Conservation (phyloP, 2,113 vertebrate species). For the Lasiurus cinereus region DNA sequence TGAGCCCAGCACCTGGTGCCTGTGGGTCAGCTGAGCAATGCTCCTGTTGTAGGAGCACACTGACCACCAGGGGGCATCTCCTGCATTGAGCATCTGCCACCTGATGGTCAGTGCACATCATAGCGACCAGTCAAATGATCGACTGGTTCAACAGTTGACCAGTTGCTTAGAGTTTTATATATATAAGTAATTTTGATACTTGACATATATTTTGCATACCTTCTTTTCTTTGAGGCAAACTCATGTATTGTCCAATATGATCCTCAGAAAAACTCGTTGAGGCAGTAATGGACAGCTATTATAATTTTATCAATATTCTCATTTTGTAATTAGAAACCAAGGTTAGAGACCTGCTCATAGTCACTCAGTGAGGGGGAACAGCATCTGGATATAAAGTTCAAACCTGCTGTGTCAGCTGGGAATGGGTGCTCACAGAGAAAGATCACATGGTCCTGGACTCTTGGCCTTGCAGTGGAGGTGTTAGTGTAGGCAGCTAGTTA, state of each 20-base stretch:
- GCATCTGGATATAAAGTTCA: not conserved
- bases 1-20: too few species aligned
- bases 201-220: not conserved
- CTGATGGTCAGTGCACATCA: too few species aligned
- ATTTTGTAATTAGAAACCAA: slow-evolving; percentile 10
- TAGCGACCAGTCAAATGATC: too few species aligned
- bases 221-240: slow-evolving; percentile 44
- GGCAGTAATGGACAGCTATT: not conserved
- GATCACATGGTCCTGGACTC: not conserved
- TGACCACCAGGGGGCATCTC: too few species aligned
- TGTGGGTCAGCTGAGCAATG: too few species aligned
- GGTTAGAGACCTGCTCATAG: not conserved
- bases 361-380: not conserved
- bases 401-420: not conserved
- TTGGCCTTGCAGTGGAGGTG: not conserved
- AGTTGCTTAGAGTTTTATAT: too few species aligned
- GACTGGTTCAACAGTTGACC: too few species aligned
- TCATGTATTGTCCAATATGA: not conserved
- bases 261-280: not conserved
- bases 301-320: slow-evolving; percentile 27
- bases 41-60: too few species aligned
- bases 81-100: too few species aligned
- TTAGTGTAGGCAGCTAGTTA: not conserved
- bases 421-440: not conserved
- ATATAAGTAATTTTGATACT: not conserved